Conservation (phyloP, 1,140 invertebrate genomes). For the Wasmannia auropunctata region DNA sequence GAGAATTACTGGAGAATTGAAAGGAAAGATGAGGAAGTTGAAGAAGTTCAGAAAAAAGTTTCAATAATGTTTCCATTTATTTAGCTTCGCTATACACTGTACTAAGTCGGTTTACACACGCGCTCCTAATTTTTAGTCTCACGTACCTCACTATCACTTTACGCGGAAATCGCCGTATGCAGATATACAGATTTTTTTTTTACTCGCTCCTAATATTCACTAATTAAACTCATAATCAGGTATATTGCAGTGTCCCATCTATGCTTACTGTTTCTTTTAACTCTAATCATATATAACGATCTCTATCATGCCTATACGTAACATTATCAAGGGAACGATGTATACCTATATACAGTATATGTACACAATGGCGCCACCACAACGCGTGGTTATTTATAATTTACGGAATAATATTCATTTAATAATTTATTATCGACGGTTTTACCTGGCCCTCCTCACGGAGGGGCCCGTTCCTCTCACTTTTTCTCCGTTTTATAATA, state of each 20-base stretch:
- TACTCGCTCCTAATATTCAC: conserved; percentile 82
- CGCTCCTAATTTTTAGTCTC: conserved; percentile 66
- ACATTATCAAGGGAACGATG: conserved; percentile 74
- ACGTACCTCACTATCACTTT: conserved; percentile 63
- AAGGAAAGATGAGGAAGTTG: background rate
- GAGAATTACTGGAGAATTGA: background rate
- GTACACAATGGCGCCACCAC: conserved; percentile 71
- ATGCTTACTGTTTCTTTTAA: conserved; percentile 77
- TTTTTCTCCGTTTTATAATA: conserved; percentile 75
- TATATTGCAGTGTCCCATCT: conserved; percentile 85
- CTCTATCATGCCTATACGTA: conserved; percentile 75
- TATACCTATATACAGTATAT: conserved; percentile 74
- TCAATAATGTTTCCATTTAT: conserved; percentile 83
- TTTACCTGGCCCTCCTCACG: conserved; percentile 58
- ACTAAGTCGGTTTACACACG: conserved; percentile 77
- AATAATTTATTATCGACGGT: conserved; percentile 82
- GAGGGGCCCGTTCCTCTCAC: background rate
- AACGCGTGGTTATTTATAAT: conserved; percentile 72
- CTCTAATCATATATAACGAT: conserved; percentile 76
- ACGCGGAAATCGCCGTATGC: conserved; percentile 66
- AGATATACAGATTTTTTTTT: conserved; percentile 80
- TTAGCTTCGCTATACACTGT: conserved; percentile 82
- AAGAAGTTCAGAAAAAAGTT: conserved; percentile 44
- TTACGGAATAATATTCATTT: conserved; percentile 78
- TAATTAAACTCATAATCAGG: conserved; percentile 84